phyloP scores from a whole-genome alignment of 2,888 invertebrate genomes.

The Catocala fraxini region DNA sequence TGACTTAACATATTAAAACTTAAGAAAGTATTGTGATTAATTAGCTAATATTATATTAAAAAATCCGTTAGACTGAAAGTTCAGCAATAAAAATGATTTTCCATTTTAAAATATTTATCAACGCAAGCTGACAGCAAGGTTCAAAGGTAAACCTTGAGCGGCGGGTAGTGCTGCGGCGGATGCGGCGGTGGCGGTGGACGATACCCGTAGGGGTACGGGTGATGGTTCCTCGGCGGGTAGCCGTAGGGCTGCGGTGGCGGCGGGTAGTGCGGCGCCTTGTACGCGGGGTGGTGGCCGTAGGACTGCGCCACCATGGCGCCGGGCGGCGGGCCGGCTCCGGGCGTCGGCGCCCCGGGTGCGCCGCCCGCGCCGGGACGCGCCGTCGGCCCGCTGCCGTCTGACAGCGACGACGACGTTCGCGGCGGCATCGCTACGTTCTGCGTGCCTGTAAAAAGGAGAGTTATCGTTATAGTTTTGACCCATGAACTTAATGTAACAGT shows the following conservation, averaged over 20 bases:
- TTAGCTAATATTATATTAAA: no score
- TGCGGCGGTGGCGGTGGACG: slow-evolving; percentile 80
- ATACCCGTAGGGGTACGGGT: slow-evolving; percentile 83
- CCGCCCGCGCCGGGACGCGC: slow-evolving; percentile 66
- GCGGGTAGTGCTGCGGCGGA: slow-evolving; percentile 80
- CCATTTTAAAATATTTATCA: no score
- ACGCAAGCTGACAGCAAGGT: background rate
- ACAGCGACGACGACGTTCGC: slow-evolving; percentile 95
- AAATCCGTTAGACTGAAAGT: no score
- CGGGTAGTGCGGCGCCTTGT: slow-evolving; percentile 83
- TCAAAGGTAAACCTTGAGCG: slow-evolving; percentile 68
- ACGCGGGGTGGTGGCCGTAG: slow-evolving; percentile 75
- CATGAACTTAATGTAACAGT: no score
- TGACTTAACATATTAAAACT: no score
- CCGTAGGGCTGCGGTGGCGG: slow-evolving; percentile 82
- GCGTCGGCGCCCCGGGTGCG: slow-evolving; percentile 65
- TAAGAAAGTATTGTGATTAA: no score
- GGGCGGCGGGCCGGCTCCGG: slow-evolving; percentile 73
- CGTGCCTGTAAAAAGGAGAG: slow-evolving; percentile 88
- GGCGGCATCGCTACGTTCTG: slow-evolving; percentile 99
- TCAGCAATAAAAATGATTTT: no score
- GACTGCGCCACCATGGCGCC: slow-evolving; percentile 79
- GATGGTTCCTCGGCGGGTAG: slow-evolving; percentile 82
- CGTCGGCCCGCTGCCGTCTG: slow-evolving; percentile 84
- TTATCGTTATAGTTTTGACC: background rate